phyloP scores from a whole-genome alignment of 2,888 invertebrate genomes.

The Plagiodera versicolora region DNA sequence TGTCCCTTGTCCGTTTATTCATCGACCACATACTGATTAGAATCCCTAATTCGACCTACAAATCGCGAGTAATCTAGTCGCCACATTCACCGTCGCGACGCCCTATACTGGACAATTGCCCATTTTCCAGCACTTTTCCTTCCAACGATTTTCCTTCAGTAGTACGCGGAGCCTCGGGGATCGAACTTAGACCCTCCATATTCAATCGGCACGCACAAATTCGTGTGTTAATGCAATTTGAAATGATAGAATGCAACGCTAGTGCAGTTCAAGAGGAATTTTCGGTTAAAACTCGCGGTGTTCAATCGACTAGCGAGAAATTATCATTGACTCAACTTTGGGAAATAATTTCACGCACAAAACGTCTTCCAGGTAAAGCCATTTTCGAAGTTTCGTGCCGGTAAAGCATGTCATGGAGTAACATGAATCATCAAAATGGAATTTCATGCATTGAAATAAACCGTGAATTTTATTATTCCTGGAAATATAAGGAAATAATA shows the following conservation, averaged over 20 bases:
- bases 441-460: too few species aligned
- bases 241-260: constrained; percentile 30
- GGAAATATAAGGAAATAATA: too few species aligned
- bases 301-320: constrained; percentile 19
- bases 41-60: neutral
- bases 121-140: neutral
- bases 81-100: neutral
- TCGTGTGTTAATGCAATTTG: neutral
- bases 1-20: neutral
- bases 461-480: too few species aligned
- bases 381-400: neutral
- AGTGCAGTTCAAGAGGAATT: constrained; percentile 17
- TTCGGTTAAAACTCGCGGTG: constrained; percentile 13
- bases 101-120: neutral
- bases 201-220: neutral
- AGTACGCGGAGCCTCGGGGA: constrained; percentile 15
- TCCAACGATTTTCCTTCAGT: constrained; percentile 16
- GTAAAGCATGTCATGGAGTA: neutral
- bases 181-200: neutral
- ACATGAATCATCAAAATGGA: neutral
- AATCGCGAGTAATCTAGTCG: neutral
- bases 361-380: constrained; percentile 64
- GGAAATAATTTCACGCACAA: constrained; percentile 77
- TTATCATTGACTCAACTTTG: constrained; percentile 73
- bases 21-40: neutral